Base-by-base conservation (phyloP, 2,113 vertebrate genomes). In the Tauraco erythrolophus region DNA sequence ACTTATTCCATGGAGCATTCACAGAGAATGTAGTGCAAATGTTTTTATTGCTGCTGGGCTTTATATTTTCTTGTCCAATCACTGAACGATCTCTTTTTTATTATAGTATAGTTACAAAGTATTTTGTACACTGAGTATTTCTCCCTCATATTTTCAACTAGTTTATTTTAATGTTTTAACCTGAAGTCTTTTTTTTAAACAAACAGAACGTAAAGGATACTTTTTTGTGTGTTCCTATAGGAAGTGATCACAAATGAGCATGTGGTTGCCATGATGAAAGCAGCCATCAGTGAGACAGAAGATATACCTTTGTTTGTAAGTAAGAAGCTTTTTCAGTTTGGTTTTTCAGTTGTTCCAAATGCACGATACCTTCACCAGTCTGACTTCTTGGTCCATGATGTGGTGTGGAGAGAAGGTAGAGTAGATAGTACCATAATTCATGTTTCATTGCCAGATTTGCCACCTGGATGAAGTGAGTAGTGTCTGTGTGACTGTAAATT, bases 231-330 rank as follows among this genome's bases (percentile, higher is more conserved):
- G 16, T 96, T 83, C 33, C 92, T 94, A 56, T 94, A 99, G 99
- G 99, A 99, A 77, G 99, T 99, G 74, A 99, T 99, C 86, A 99
- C 99, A 5, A 99, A 99, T 10, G 99, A 99, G 41, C 99, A 98
- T 1, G 99, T 99, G 39, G 99, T 99, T 65, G 99, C 99, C 70
- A 99, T 99, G 99, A 99, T 99, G 99, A 99, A 99, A 97, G 99
- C 99, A 11, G 98, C 99, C 54, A 99, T 99, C 97, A 98, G 98
- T 58, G 99, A 99, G 82, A 99, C 99, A 1, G 99, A 99, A 84
- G 98, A 99, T 58, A 98, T 98, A 64, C 99, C 99, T 9, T 76
- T 99, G 96, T 99, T 99, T 98, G 99, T 99, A 91, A 98, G 99
- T 99, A 46, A 65, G 84, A 75, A 85, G 0, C 71, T 62, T 65